Percentiles rank a stretch among this genome's conserved stretches.
Conservation (phyloP, 1,140 invertebrate genomes). For the Periplaneta americana region DNA sequence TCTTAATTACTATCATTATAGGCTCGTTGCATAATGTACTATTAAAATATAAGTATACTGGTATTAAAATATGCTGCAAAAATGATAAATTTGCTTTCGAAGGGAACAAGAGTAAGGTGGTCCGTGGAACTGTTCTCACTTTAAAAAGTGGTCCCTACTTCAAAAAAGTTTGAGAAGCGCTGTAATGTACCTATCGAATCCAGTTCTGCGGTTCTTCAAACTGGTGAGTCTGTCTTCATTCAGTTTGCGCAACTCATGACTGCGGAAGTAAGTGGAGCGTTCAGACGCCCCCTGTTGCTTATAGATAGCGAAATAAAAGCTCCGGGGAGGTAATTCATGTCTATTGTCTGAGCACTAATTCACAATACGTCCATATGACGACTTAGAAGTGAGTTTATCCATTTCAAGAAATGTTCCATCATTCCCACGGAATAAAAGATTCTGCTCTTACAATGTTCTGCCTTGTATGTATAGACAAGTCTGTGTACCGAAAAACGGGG, state of each 20-base stretch:
- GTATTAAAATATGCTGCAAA: no score
- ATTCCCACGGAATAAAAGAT: not conserved
- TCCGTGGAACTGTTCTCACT: no score
- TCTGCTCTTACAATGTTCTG: not conserved
- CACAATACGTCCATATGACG: not conserved
- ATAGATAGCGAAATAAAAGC: not conserved
- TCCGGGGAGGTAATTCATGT: not conserved
- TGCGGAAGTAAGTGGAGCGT: not conserved
- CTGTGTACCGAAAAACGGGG: not conserved
- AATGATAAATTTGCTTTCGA: no score
- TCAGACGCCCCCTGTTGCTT: not conserved
- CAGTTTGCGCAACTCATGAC: not conserved
- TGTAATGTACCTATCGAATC: no score
- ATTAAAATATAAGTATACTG: no score
- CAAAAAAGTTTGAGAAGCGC: no score
- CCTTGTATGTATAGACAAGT: not conserved
- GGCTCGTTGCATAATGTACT: no score
- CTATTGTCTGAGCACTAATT: not conserved
- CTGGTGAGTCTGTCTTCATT: not conserved
- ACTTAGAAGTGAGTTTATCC: not conserved
- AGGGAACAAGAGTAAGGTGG: no score
- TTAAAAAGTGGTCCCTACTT: no score
- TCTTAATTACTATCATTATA: no score
- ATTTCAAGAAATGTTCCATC: not conserved
- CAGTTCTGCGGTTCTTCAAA: no score